Percentiles rank a stretch among this genome's conserved stretches.
These are phyloP conservation scores for Psylliodes chrysocephalus DNA, from an alignment of 2,888 invertebrate genomes.

Conservation along the genomic window DNA sequence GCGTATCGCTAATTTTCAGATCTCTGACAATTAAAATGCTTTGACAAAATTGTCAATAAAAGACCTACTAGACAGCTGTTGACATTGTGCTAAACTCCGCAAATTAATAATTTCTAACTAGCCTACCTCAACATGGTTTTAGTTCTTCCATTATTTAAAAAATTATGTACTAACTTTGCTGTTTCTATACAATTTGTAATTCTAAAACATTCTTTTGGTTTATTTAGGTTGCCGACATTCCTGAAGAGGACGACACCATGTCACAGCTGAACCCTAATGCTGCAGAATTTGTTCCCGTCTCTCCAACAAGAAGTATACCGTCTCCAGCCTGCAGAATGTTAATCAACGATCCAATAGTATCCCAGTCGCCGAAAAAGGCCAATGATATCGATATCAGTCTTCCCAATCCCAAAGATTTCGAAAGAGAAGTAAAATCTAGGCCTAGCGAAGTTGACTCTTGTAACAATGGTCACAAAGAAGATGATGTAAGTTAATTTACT, in stretches of 20 bases:
- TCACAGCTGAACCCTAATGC: conserved; percentile 87
- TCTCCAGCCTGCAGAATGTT: conserved; percentile 61
- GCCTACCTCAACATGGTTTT: too few relatives aligned
- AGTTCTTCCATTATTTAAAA: too few relatives aligned
- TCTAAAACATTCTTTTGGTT: too few relatives aligned
- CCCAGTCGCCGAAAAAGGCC: conserved; percentile 79
- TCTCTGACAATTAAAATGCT: too few relatives aligned
- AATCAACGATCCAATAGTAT: conserved; percentile 65
- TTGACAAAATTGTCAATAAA: too few relatives aligned
- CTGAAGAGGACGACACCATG: conserved; percentile 70
- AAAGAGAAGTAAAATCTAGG: conserved; percentile 71
- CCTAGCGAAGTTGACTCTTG: conserved; percentile 70
- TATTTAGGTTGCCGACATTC: conserved; percentile 55
- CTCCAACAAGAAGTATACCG: conserved; percentile 68
- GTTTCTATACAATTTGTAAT: too few relatives aligned
- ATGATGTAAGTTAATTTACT: conserved; percentile 63
- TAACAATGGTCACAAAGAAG: conserved; percentile 68
- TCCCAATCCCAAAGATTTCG: conserved; percentile 72
- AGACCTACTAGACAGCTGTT: too few relatives aligned
- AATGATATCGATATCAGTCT: conserved; percentile 68
- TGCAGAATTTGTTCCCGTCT: conserved; percentile 82
- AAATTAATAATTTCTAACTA: too few relatives aligned
- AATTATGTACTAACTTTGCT: too few relatives aligned
- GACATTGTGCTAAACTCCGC: too few relatives aligned
- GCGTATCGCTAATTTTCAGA: too few relatives aligned